phyloP scores from a whole-genome alignment of 2,888 invertebrate genomes.

The Lasioglossum lativentre region DNA sequence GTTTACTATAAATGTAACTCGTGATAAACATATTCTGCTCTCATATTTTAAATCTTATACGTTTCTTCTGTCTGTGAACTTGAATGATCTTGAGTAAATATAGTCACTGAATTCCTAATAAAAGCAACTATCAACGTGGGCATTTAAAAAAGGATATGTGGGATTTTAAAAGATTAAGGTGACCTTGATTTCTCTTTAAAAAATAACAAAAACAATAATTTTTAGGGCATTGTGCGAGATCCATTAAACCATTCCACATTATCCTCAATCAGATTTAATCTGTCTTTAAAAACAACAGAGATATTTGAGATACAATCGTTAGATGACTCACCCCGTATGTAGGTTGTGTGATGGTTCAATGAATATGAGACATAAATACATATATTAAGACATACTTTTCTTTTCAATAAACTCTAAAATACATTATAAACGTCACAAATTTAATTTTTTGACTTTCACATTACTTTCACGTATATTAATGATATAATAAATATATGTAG shows the following conservation, averaged over 20 bases:
- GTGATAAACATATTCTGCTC: too few relatives aligned
- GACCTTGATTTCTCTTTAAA: not conserved
- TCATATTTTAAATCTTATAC: too few relatives aligned
- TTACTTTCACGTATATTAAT: not conserved
- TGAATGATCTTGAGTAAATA: not conserved
- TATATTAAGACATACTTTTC: not conserved
- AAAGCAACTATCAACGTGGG: not conserved
- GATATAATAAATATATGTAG: not conserved
- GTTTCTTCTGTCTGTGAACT: not conserved
- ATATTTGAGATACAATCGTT: too few relatives aligned
- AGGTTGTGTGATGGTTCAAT: not conserved
- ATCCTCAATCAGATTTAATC: not conserved
- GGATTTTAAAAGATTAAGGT: not conserved
- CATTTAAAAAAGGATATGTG: not conserved
- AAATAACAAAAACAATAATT: not conserved
- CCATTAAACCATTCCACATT: not conserved
- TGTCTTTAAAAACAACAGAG: too few relatives aligned
- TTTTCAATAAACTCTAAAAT: not conserved
- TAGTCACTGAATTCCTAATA: not conserved
- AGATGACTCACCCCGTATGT: not conserved
- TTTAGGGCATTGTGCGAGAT: not conserved
- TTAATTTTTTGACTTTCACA: not conserved
- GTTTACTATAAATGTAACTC: not conserved
- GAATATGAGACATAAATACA: not conserved
- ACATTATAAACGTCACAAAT: not conserved